Evolutionary conservation across 2,888 invertebrate species (phyloP).

Genomic region (Leptothorax acervorum): DNA sequence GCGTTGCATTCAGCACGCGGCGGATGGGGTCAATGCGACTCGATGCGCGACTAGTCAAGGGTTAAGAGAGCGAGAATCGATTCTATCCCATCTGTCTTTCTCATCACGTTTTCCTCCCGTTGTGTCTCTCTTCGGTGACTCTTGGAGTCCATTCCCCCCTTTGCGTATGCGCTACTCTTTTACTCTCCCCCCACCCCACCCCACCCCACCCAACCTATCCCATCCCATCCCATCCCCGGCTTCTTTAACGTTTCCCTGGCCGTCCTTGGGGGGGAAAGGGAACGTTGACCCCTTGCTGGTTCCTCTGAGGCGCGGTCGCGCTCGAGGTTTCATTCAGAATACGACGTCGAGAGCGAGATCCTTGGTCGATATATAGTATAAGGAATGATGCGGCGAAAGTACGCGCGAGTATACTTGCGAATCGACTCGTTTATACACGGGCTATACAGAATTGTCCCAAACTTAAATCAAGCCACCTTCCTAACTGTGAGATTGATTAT

Average conservation of each 20-base stretch:
- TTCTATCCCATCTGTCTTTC: slow-evolving; percentile 3
- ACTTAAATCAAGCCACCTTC: not conserved
- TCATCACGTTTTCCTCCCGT: slow-evolving; percentile 20
- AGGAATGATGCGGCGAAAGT: slow-evolving; percentile 69
- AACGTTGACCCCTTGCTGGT: slow-evolving; percentile 73
- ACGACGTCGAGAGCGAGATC: slow-evolving; percentile 66
- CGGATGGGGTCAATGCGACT: slow-evolving; percentile 18
- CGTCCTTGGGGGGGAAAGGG: slow-evolving; percentile 72
- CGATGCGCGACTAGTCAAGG: not conserved
- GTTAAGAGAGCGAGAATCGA: slow-evolving; percentile 26
- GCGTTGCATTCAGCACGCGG: not conserved
- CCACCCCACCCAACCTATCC: too few species aligned
- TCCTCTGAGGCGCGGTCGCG: slow-evolving; percentile 63
- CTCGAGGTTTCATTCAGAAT: slow-evolving; percentile 75
- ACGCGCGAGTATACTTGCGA: not conserved
- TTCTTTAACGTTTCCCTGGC: slow-evolving; percentile 72
- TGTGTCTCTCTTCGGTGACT: slow-evolving; percentile 10
- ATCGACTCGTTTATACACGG: not conserved
- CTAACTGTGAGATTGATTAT: not conserved
- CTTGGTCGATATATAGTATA: slow-evolving; percentile 66
- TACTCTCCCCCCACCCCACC: not conserved
- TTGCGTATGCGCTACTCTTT: slow-evolving; percentile 21
- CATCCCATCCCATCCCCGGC: slow-evolving; percentile 46
- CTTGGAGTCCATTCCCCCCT: slow-evolving; percentile 2
- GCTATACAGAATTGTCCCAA: not conserved